Evolutionary conservation across 1,140 invertebrate genomes (phyloP), one percentile per base, ranked within the genome.

Genomic region (Drosophila lowei): DNA sequence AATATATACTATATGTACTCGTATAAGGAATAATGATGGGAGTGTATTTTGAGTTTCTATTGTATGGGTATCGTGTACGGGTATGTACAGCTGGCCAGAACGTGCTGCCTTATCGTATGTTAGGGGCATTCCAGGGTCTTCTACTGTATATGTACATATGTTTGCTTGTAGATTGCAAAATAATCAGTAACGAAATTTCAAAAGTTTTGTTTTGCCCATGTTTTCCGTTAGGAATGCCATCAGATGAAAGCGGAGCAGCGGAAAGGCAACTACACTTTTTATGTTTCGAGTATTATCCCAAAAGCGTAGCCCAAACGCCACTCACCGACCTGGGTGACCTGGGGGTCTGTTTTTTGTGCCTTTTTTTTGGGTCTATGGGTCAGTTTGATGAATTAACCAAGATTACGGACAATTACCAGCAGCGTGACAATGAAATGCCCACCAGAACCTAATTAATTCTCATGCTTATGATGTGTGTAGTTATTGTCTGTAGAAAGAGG

Each of bases 331-430:
- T 21, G 4, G 23, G n/a, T n/a, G n/a, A n/a, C n/a, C n/a, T n/a
- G 23, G 23, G 23, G 4, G 23, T 25, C 3, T 25, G 23, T 25
- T 23, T 23, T 23, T 5, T 23, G 11, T 30, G 49, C 6, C 25
- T 42, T 41, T 30, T 28, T 72, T 73, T 49, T 85, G 64, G 80
- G 64, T 80, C 80, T 80, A 30, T 86, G 80, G 80, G 80, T 85
- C 81, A 86, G 42, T 60, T 44, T 86, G 73, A 81, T 86, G 56
- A 85, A 84, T 86, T 63, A 80, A 54, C 18, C 65, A 47, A 64
- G 77, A 81, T 85, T 85, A 79, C 57, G 52, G 50, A 30, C 80
- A 76, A 84, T 84, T 85, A 85, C 73, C 70, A 61, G 28, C 46
- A 64, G 72, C 67, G 73, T 79, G 81, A 80, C 81, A 85, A 74